Percentiles rank a stretch among this genome's conserved stretches.
Conservation (phyloP, 92 coral and sea anemone species). For the Virgularia gustaviana region DNA sequence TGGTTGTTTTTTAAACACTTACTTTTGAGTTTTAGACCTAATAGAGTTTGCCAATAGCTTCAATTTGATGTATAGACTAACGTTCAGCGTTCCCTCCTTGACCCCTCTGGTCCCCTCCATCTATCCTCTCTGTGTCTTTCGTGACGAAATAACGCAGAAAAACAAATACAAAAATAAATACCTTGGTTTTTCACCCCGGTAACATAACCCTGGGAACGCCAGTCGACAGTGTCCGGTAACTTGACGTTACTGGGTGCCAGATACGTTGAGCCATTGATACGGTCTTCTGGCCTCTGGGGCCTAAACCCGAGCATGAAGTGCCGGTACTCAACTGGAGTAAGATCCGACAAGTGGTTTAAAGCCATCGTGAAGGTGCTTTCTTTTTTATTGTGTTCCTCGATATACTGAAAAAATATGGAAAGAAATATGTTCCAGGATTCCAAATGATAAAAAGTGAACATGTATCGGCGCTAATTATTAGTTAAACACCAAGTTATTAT, state of each 20-base stretch:
- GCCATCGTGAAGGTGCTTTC: conserved; percentile 65
- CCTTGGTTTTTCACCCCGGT: conserved; percentile 89
- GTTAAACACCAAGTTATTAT: too few relatives aligned
- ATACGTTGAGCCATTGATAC: conserved; percentile 39
- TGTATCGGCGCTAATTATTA: too few relatives aligned
- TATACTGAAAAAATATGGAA: conserved; percentile 43
- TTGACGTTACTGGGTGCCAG: conserved; percentile 40
- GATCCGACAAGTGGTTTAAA: conserved; percentile 84
- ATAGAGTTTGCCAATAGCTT: too few relatives aligned
- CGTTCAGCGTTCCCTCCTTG: too few relatives aligned
- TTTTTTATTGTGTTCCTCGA: conserved; percentile 68
- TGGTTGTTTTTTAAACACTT: too few relatives aligned
- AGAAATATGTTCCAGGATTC: not conserved
- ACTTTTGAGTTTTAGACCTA: too few relatives aligned
- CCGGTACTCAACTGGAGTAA: conserved; percentile 72
- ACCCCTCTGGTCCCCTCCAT: too few relatives aligned
- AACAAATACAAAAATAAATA: too few relatives aligned
- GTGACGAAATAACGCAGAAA: too few relatives aligned
- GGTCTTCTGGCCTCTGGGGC: not conserved
- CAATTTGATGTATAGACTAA: too few relatives aligned
- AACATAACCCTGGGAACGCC: conserved; percentile 86
- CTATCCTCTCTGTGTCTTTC: too few relatives aligned
- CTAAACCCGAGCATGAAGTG: conserved; percentile 62
- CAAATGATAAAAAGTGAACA: too few relatives aligned
- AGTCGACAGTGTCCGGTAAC: conserved; percentile 58